phyloP scores from a whole-genome alignment of 2,113 vertebrate genomes.

The Osmerus mordax region DNA sequence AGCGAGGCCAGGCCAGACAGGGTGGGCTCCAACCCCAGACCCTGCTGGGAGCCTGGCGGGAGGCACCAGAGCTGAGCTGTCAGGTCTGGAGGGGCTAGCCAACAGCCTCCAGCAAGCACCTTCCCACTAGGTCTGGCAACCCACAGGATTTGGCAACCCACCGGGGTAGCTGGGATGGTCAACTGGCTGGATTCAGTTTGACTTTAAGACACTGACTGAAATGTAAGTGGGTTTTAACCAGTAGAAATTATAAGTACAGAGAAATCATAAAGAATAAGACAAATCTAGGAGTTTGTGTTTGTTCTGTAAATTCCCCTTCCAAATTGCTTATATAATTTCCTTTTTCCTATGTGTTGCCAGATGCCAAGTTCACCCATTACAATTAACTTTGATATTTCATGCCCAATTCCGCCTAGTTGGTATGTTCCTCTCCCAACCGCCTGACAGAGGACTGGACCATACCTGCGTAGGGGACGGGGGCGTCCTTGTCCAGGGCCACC shows the following conservation, averaged over 20 bases:
- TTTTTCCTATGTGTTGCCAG: too few relatives aligned
- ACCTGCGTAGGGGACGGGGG: conserved; percentile 95
- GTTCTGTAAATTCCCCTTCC: background rate
- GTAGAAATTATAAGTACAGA: too few relatives aligned
- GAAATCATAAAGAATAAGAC: too few relatives aligned
- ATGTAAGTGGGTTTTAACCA: too few relatives aligned
- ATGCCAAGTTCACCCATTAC: background rate
- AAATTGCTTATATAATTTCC: too few relatives aligned
- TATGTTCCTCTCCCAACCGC: background rate
- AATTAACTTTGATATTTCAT: background rate
- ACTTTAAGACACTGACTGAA: conserved; percentile 5
- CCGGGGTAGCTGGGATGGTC: conserved; percentile 53
- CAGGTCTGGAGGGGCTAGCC: conserved; percentile 3
- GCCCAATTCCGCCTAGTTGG: background rate
- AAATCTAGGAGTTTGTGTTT: background rate
- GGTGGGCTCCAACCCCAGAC: conserved; percentile 40
- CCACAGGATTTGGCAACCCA: conserved; percentile 49
- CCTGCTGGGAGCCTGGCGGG: conserved; percentile 51
- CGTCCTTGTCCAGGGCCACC: conserved; percentile 95
- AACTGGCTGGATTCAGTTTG: conserved; percentile 59
- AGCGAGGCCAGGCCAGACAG: conserved; percentile 35
- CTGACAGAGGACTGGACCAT: conserved; percentile 34
- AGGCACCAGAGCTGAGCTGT: conserved; percentile 24
- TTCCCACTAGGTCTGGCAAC: conserved; percentile 55
- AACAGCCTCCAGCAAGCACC: conserved; percentile 50